These are phyloP conservation scores for Mycetomoellerius zeteki DNA, from an alignment of 1,140 invertebrate genomes.

Conservation along the genomic window DNA sequence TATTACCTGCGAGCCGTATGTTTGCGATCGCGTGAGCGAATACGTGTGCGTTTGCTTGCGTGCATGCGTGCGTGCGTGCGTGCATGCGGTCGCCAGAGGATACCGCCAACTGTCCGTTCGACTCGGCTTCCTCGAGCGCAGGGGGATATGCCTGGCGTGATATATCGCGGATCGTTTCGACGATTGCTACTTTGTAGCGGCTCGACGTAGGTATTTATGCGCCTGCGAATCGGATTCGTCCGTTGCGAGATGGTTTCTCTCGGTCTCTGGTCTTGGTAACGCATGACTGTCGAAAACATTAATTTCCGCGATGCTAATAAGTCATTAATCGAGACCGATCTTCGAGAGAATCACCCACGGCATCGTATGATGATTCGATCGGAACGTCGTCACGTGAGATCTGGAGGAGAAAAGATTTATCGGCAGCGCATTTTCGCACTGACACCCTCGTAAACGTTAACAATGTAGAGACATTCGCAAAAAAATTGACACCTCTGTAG, in stretches of 20 bases:
- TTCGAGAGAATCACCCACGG: background rate
- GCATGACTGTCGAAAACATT: conserved; percentile 22
- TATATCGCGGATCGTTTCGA: conserved; percentile 39
- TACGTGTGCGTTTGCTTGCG: conserved; percentile 36
- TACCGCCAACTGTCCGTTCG: conserved; percentile 16
- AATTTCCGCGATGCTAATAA: conserved; percentile 23
- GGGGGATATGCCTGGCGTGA: conserved; percentile 4
- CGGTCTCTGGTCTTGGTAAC: background rate
- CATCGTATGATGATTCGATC: background rate
- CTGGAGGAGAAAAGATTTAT: background rate
- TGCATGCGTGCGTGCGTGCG: background rate
- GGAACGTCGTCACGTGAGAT: background rate
- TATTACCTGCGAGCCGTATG: conserved; percentile 80
- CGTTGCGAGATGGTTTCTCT: background rate
- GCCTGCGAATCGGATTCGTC: background rate
- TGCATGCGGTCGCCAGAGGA: conserved; percentile 17
- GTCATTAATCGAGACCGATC: background rate
- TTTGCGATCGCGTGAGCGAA: conserved; percentile 46
- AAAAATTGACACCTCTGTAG: background rate
- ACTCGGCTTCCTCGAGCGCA: conserved; percentile 57
- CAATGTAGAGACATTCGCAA: background rate
- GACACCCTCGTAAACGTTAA: background rate
- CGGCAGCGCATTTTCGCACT: background rate
- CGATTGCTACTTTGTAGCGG: conserved; percentile 48
- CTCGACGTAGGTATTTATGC: background rate